phyloP scores from a whole-genome alignment of 1,140 invertebrate genomes.

The Cyrtorhinus lividipennis region DNA sequence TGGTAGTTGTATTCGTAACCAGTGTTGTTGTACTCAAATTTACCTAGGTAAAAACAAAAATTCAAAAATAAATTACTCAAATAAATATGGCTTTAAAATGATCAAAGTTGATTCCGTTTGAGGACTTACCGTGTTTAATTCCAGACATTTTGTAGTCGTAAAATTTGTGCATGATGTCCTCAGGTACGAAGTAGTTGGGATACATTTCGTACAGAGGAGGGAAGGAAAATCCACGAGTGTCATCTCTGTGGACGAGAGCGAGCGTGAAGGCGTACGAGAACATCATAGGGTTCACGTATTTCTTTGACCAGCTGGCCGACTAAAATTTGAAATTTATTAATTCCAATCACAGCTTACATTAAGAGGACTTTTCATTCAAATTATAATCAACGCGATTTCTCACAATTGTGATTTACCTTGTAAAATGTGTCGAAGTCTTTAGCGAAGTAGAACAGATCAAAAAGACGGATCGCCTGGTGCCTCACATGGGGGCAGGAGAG shows the following conservation, averaged over 20 bases:
- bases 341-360: constrained; percentile 32
- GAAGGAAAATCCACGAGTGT: constrained; percentile 41
- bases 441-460: constrained; percentile 51
- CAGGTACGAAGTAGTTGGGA: constrained; percentile 45
- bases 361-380: not conserved
- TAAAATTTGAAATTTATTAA: too few species aligned
- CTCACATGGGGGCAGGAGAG: constrained; percentile 41
- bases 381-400: too few species aligned
- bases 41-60: constrained; percentile 26
- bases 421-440: constrained; percentile 33
- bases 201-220: constrained; percentile 53
- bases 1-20: constrained; percentile 27
- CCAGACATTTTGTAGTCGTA: constrained; percentile 31
- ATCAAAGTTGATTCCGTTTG: too few species aligned
- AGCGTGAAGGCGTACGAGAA: constrained; percentile 45
- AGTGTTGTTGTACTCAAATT: constrained; percentile 23
- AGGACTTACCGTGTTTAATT: constrained; percentile 22
- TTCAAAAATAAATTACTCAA: too few species aligned
- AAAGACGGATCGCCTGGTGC: constrained; percentile 44
- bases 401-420: too few species aligned
- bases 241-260: constrained; percentile 42
- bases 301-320: constrained; percentile 44
- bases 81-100: too few species aligned
- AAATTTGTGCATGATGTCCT: constrained; percentile 40
- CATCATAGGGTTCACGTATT: constrained; percentile 43